A percentile compares a stretch with the other conserved stretches of the same genome.
phyloP scores from a whole-genome alignment of 2,888 invertebrate species.

The Hypomecis punctinalis region DNA sequence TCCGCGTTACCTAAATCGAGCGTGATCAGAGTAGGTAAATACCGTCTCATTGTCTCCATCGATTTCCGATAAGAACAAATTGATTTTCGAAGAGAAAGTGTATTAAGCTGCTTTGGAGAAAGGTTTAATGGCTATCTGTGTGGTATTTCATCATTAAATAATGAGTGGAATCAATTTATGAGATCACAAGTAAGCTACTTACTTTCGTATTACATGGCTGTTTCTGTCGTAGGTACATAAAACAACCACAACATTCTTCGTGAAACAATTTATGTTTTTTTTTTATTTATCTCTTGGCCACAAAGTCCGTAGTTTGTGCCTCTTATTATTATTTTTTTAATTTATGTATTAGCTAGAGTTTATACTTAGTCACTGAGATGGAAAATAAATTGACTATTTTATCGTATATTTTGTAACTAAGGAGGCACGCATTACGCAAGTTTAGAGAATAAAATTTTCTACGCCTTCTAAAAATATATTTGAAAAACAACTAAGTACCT shows the following conservation, averaged over 20 bases:
- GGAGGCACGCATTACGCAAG: too few relatives aligned
- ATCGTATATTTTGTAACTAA: too few relatives aligned
- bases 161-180: slow-evolving; percentile 12
- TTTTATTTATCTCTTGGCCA: too few relatives aligned
- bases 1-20: slow-evolving; percentile 33
- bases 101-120: slow-evolving; percentile 59
- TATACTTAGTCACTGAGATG: too few relatives aligned
- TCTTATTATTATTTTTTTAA: too few relatives aligned
- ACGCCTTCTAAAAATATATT: too few relatives aligned
- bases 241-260: background rate
- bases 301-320: too few relatives aligned
- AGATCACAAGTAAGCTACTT: slow-evolving; percentile 16
- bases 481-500: too few relatives aligned
- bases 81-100: slow-evolving; percentile 70
- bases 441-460: too few relatives aligned
- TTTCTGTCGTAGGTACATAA: background rate
- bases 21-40: slow-evolving; percentile 55
- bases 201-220: background rate
- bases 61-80: slow-evolving; percentile 60
- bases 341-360: too few relatives aligned
- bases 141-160: slow-evolving; percentile 17
- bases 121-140: slow-evolving; percentile 44
- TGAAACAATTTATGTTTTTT: too few relatives aligned
- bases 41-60: slow-evolving; percentile 61
- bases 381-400: too few relatives aligned